Percentiles rank a stretch among this genome's conserved stretches.
Conservation (phyloP, 2,888 invertebrate genomes). For the Cabera pusaria region DNA sequence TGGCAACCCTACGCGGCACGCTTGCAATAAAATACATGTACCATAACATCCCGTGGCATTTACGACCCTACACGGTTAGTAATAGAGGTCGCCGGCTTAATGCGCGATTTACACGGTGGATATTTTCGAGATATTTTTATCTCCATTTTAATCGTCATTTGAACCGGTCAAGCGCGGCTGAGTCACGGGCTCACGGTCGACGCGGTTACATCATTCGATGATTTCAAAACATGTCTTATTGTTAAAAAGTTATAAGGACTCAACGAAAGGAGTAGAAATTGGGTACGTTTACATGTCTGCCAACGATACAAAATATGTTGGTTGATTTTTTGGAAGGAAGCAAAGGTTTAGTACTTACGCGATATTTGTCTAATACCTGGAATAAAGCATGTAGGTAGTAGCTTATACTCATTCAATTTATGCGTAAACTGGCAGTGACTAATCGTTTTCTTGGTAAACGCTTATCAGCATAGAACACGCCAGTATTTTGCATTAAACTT, state of each 20-base stretch:
- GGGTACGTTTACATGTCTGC: conserved; percentile 10
- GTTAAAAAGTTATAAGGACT: conserved; percentile 1
- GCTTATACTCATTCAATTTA: neutral
- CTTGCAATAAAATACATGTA: conserved; percentile 30
- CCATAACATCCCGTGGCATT: conserved; percentile 23
- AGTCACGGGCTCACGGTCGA: too few relatives aligned
- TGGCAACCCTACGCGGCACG: conserved; percentile 23
- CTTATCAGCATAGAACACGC: too few relatives aligned
- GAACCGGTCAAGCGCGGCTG: conserved; percentile 42
- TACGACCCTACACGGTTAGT: conserved; percentile 27
- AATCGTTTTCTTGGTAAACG: too few relatives aligned
- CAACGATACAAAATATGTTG: conserved; percentile 10
- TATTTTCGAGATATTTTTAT: conserved; percentile 44
- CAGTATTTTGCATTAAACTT: too few relatives aligned
- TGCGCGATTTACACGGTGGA: conserved; percentile 39
- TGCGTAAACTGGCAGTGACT: too few relatives aligned
- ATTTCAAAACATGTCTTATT: conserved; percentile 20
- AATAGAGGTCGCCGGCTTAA: conserved; percentile 27
- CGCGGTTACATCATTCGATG: conserved; percentile 25
- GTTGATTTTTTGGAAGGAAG: conserved; percentile 12
- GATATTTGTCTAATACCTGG: neutral
- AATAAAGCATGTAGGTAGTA: too few relatives aligned
- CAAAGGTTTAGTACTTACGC: conserved; percentile 15
- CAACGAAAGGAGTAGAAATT: too few relatives aligned
- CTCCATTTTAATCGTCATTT: conserved; percentile 41